These are phyloP conservation scores for Microdon myrmicae DNA, from an alignment of 2,888 invertebrate species.

Conservation along the genomic window DNA sequence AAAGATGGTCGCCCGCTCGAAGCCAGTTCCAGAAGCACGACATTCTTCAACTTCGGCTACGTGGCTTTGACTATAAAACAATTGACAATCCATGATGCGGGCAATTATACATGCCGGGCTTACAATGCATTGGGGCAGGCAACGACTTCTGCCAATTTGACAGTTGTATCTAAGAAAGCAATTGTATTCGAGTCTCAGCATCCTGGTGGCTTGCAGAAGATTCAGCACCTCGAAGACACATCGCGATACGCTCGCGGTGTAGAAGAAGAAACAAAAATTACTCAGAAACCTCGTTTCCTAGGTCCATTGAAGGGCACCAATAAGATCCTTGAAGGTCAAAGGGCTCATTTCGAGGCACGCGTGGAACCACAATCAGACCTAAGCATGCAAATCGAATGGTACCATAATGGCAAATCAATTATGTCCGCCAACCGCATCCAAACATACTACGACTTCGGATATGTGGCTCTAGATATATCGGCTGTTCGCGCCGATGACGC, in stretches of 20 bases:
- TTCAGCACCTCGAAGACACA: constrained; percentile 88
- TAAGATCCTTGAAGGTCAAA: constrained; percentile 91
- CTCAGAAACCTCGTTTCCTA: constrained; percentile 86
- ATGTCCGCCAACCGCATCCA: constrained; percentile 91
- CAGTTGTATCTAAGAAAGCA: constrained; percentile 86
- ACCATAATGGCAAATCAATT: constrained; percentile 92
- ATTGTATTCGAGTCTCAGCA: constrained; percentile 91
- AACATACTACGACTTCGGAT: constrained; percentile 95
- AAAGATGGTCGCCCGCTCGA: constrained; percentile 91
- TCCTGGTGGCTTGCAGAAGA: constrained; percentile 90
- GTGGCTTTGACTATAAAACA: constrained; percentile 94
- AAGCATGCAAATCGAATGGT: constrained; percentile 95
- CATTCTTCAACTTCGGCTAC: constrained; percentile 94
- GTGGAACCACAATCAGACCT: constrained; percentile 95
- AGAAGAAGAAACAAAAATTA: constrained; percentile 79
- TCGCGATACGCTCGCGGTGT: constrained; percentile 76
- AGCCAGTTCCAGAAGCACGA: constrained; percentile 91
- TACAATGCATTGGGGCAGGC: constrained; percentile 89
- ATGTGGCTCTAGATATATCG: constrained; percentile 93
- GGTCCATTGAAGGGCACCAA: constrained; percentile 92
- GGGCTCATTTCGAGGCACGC: constrained; percentile 93
- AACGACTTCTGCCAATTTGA: constrained; percentile 81
- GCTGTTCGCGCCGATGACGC: constrained; percentile 92
- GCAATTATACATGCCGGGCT: constrained; percentile 88
- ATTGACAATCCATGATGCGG: constrained; percentile 89